These are phyloP conservation scores for Telmatochromis brichardi DNA, from an alignment of 2,113 vertebrate species.

Conservation along the genomic window DNA sequence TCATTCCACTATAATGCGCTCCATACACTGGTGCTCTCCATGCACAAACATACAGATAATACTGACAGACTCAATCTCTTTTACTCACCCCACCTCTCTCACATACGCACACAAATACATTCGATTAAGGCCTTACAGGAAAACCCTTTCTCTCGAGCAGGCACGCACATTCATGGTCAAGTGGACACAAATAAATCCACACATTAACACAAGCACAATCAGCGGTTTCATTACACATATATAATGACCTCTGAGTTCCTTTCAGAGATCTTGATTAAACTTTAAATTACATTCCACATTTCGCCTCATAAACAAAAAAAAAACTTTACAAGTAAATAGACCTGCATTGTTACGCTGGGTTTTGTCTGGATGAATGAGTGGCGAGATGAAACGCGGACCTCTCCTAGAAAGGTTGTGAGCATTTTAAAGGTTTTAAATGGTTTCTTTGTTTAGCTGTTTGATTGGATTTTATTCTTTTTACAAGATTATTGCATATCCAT, in stretches of 20 bases:
- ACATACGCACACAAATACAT: neutral
- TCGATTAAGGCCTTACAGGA: neutral
- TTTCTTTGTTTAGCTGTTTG: neutral
- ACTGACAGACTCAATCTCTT: neutral
- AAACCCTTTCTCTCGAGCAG: neutral
- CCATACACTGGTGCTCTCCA: neutral
- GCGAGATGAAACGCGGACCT: neutral
- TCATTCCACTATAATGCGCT: conserved; percentile 27
- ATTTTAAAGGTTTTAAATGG: neutral
- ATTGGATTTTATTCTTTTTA: neutral
- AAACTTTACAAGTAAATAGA: neutral
- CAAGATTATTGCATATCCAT: neutral
- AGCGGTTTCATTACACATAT: conserved; percentile 6
- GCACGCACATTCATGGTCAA: neutral
- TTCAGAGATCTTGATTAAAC: conserved; percentile 39
- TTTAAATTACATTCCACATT: conserved; percentile 25
- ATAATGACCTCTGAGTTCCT: conserved; percentile 21
- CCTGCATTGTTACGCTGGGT: neutral
- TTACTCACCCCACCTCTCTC: neutral
- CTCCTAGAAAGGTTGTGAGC: neutral
- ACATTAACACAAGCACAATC: neutral
- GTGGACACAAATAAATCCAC: conserved; percentile 4
- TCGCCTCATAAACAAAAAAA: neutral
- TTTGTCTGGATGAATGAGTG: neutral
- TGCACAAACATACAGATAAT: neutral